These are phyloP conservation scores for Morone chrysops DNA, from an alignment of 2,113 vertebrate species.

Conservation along the genomic window DNA sequence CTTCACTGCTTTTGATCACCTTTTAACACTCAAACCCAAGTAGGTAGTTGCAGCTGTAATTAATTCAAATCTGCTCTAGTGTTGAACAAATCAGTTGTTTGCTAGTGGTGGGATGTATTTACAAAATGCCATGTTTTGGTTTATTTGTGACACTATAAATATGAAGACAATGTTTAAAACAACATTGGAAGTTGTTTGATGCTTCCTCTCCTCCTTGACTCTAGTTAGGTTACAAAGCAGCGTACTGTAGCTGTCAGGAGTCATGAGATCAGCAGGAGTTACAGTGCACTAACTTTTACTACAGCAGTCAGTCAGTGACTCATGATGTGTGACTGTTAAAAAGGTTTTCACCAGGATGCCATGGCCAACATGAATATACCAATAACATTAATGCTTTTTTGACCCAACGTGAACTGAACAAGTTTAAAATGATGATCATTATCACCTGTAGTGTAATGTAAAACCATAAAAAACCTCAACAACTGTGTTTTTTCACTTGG, in stretches of 20 bases:
- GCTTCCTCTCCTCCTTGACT: background rate
- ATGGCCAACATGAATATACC: background rate
- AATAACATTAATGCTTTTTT: background rate
- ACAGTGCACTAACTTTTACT: background rate
- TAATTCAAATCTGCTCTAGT: slow-evolving; percentile 1
- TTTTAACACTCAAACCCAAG: slow-evolving; percentile 1
- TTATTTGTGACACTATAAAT: background rate
- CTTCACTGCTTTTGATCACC: slow-evolving; percentile 32
- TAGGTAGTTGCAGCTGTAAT: background rate
- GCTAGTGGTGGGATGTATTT: background rate
- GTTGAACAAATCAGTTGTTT: background rate
- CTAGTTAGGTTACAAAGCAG: background rate
- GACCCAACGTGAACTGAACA: background rate
- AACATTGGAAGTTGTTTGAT: background rate
- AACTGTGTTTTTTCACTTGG: background rate
- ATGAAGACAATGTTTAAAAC: background rate
- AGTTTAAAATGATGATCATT: background rate
- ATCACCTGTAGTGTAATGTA: background rate
- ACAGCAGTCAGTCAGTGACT: background rate
- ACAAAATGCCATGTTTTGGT: background rate
- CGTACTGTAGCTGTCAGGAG: background rate
- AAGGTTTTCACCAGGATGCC: background rate
- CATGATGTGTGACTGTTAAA: background rate
- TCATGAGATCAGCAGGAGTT: slow-evolving; percentile 12
- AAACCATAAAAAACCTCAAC: background rate